Conservation (phyloP, 1,140 invertebrate genomes). For the Drosophila oshimai region DNA sequence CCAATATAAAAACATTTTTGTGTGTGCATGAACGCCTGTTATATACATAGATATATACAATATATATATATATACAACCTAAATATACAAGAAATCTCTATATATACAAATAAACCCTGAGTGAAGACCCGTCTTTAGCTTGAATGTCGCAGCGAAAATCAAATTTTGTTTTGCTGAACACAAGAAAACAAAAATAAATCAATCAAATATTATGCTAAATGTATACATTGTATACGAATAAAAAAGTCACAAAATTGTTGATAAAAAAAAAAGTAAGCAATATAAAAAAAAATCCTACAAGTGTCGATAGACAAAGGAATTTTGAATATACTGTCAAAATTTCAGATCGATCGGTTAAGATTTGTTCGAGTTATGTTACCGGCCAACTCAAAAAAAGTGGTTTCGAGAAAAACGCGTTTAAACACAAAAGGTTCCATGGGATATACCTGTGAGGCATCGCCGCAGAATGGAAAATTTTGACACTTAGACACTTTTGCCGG, state of each 20-base stretch:
- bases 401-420: no score
- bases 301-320: no score
- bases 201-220: constrained; percentile 11
- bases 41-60: constrained; percentile 59
- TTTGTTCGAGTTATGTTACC: no score
- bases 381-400: no score
- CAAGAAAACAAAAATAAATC: constrained; percentile 8
- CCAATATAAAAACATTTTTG: constrained; percentile 60
- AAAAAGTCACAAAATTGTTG: constrained; percentile 34
- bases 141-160: constrained; percentile 31
- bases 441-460: no score
- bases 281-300: no score
- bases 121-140: constrained; percentile 42
- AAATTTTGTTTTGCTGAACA: constrained; percentile 45
- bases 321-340: no score
- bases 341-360: no score
- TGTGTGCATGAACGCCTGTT: constrained; percentile 57
- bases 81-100: constrained; percentile 48
- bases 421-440: no score
- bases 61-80: constrained; percentile 39
- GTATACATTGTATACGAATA: constrained; percentile 50
- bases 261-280: constrained; percentile 23
- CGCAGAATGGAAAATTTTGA: no score
- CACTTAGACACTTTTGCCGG: no score
- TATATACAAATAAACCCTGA: constrained; percentile 25